Evolutionary conservation across 2,797 vertebrate genomes (phyloP), one percentile per base, ranked within the genome.

Genomic region (Caiman crocodilus): DNA sequence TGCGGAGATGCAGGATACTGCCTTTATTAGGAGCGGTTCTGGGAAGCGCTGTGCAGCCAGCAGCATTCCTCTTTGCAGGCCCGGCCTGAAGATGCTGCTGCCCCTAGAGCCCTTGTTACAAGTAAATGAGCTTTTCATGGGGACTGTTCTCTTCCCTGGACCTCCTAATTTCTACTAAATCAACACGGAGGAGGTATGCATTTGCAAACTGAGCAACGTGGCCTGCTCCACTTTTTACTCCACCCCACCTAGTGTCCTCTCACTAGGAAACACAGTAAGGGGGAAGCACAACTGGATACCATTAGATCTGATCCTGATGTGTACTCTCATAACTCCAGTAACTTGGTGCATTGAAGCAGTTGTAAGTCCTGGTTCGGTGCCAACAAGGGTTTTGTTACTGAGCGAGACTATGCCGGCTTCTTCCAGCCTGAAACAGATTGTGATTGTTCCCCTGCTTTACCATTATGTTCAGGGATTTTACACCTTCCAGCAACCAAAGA

Each of bases 371-470:
- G 77, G 3, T 60, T 4, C 74, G 6, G 30, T 57, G 35, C 50
- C 85, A 91, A 82, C 14, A 76, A 76, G 69, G 67, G 17, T 83
- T 75, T 73, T 42, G 57, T 23, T 35, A 32, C 20, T 23, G 20
- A 35, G 32, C 71, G 60, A 85, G 76, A 93, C 76, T 32, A 60
- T 4, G 10, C 23, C 26, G 23, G 32, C 25, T 17, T 88, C 1
- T 0, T 79, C 30, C 69, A 55, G 79, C 58, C 0, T 0, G 83
- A 64, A 75, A 14, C 1, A 3, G 35, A 20, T 11, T 90, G 79
- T 88, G 90, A 59, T 26, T 59, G 86, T 77, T n/a, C 25, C 88
- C 17, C 56, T 80, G 12, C 32, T 85, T 60, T 8, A 3, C 16
- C 0, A 0, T 63, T 55, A 18, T 50, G 32, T 74, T 74, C 69